Evolutionary conservation across 2,888 invertebrate species (phyloP), one percentile per base, ranked within the genome.

Genomic region (Agelastica alni): DNA sequence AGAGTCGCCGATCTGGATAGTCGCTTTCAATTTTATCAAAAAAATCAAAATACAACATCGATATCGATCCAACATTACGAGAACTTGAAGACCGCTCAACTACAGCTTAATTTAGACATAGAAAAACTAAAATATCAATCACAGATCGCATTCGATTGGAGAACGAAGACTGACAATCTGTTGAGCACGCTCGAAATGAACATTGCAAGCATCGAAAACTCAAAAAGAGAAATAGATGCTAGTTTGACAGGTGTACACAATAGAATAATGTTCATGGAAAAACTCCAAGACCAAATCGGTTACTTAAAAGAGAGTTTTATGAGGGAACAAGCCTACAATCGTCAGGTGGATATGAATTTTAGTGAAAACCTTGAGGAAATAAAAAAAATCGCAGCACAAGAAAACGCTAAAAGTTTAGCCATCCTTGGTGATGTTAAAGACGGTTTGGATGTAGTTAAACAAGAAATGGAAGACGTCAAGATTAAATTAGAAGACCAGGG

Each of bases 131-230:
- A 69, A 49, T 68, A 69, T 32, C 72, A 73, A 59, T 66, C 59
- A 36, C 66, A 82, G 79, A 77, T 80, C 59, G 60, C 81, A n/a
- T 77, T 78, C 60, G 78, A 81, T 60, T 83, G 81, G 76, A 81
- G 79, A 70, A 69, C 80, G 59, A 72, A 75, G 1, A 78, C 80
- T 1, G 81, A 78, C 58, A 75, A 78, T 1, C 20, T 52, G n/a
- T 68, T 82, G 48, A 81, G 81, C 62, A 79, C 76, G 47, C 64
- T 82, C 0, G 79, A 80, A 32, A 78, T 77, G n/a, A 60, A 66
- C 18, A 14, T 67, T 4, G 43, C 53, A 3, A 26, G 32, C 2
- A 48, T 60, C 3, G 60, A 66, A 7, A 62, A 63, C 18, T 39
- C 54, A 6, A 68, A 62, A 46, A 63, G 59, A 13, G 68, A 71